These are phyloP conservation scores for Nipponia nippon DNA, from an alignment of 2,113 vertebrate genomes.

Conservation along the genomic window DNA sequence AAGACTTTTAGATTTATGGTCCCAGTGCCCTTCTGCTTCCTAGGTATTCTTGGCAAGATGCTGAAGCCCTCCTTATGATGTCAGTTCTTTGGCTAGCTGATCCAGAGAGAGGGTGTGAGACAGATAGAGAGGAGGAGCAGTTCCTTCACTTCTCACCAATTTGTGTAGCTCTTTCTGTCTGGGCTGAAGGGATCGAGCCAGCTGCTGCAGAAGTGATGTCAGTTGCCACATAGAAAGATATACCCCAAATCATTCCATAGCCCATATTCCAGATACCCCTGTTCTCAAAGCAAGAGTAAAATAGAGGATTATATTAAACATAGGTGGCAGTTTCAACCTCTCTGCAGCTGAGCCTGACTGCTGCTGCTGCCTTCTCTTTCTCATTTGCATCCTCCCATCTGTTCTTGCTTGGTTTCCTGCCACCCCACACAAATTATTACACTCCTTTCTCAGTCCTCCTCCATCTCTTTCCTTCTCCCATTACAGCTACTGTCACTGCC, in stretches of 20 bases:
- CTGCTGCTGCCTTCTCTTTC: slow-evolving; percentile 6
- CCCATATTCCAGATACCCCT: not conserved
- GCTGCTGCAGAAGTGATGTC: not conserved
- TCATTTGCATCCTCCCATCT: slow-evolving; percentile 54
- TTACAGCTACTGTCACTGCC: not conserved
- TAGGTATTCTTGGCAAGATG: slow-evolving; percentile 24
- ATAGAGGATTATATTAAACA: not conserved
- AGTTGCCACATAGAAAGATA: not conserved
- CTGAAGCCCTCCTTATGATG: not conserved
- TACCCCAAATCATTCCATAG: not conserved
- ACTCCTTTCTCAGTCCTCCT: slow-evolving; percentile 28
- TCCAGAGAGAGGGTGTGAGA: slow-evolving; percentile 36
- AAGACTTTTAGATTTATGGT: not conserved
- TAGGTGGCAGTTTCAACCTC: not conserved
- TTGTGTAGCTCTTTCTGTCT: not conserved
- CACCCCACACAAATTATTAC: slow-evolving; percentile 16
- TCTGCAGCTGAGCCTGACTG: slow-evolving; percentile 33
- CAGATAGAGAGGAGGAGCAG: slow-evolving; percentile 24
- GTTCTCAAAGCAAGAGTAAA: not conserved
- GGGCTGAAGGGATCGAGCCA: not conserved
- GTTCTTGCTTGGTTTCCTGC: slow-evolving; percentile 46
- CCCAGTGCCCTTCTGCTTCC: slow-evolving; percentile 37
- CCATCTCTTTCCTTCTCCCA: not conserved
- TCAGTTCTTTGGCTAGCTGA: slow-evolving; percentile 19
- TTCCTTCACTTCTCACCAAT: not conserved